Evolutionary conservation across 2,797 vertebrate genomes (phyloP), one percentile per base, ranked within the genome.

Genomic region (Macropus fuliginosus): DNA sequence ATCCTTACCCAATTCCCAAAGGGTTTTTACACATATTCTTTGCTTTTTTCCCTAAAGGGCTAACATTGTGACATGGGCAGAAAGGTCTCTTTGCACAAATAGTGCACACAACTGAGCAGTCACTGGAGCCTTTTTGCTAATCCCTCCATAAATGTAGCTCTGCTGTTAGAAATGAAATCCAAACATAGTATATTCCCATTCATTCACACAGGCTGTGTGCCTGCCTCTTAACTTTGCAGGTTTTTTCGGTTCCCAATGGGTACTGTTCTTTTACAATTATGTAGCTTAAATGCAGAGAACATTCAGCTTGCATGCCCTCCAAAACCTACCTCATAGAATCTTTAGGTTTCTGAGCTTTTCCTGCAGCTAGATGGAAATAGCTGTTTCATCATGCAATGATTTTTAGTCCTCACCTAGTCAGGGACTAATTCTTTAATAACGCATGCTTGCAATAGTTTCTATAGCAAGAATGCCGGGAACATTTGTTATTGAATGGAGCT

Each of bases 321-420:
- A 94, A 1, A 90, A 59, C 92, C 95, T 8, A 90, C 56, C 56
- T 92, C 18, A 74, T 46, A 29, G 62, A 81, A 5, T 54, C 66
- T 92, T 96, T 21, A 94, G n/a, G 91, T 95, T 97, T 95, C 91
- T 62, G 90, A 5, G 31, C 46, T 95, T 97, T 96, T 95, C 91
- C 92, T 91, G 21, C 12, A 94, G 91, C 31, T 95, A 90, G 54
- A 55, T 95, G 62, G 93, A 96, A 96, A 95, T 95, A 91, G 93
- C 89, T 54, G 27, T 94, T 97, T 93, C 91, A 92, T 97, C 56
- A 94, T 6, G 31, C 89, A 96, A 9, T 87, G 91, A 96, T 50
- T 95, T 93, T 96, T 62, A 93, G 93, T 91, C 55, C 81, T 96
- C 74, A 74, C 93, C 95, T 96, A 89, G 56, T 93, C 92, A 91